Evolutionary conservation across 2,797 vertebrate genomes (phyloP).

Genomic region (Nannoperca obscura): DNA sequence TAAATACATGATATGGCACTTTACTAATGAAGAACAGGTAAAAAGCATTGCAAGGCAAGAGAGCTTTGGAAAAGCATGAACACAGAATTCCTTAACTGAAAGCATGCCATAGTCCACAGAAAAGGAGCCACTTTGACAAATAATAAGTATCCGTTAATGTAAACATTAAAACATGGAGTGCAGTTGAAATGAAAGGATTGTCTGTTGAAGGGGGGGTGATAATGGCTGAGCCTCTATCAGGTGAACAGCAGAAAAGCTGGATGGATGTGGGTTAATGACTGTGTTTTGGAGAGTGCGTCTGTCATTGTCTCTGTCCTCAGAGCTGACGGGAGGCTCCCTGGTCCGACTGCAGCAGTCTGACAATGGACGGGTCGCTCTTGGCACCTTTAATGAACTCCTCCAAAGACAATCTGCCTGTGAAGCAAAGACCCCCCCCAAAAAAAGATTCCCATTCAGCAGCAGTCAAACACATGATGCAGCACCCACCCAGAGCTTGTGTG

Average conservation of each 20-base stretch:
- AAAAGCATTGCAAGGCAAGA: constrained; percentile 36
- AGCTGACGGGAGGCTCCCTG: constrained; percentile 92
- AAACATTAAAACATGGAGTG: constrained; percentile 73
- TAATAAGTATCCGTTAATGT: constrained; percentile 62
- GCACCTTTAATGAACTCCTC: constrained; percentile 99
- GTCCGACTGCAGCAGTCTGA: constrained; percentile 96
- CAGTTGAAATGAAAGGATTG: constrained; percentile 30
- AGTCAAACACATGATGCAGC: not conserved
- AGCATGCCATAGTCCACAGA: constrained; percentile 61
- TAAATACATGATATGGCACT: constrained; percentile 84
- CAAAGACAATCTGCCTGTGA: constrained; percentile 93
- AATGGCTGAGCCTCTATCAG: constrained; percentile 1
- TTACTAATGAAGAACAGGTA: constrained; percentile 46
- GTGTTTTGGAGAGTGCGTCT: constrained; percentile 6
- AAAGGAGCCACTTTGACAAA: constrained; percentile 48
- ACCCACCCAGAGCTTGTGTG: not conserved
- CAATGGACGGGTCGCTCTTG: constrained; percentile 98
- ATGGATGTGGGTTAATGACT: constrained; percentile 33
- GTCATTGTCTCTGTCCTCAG: constrained; percentile 79
- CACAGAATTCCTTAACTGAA: constrained; percentile 32
- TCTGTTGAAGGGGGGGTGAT: constrained; percentile 20
- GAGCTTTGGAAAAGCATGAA: constrained; percentile 39
- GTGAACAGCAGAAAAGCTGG: constrained; percentile 30
- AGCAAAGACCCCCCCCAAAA: constrained; percentile 23
- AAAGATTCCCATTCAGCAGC: not conserved